These are phyloP conservation scores for Pholis gunnellus DNA, from an alignment of 2,113 vertebrate genomes.

Conservation along the genomic window DNA sequence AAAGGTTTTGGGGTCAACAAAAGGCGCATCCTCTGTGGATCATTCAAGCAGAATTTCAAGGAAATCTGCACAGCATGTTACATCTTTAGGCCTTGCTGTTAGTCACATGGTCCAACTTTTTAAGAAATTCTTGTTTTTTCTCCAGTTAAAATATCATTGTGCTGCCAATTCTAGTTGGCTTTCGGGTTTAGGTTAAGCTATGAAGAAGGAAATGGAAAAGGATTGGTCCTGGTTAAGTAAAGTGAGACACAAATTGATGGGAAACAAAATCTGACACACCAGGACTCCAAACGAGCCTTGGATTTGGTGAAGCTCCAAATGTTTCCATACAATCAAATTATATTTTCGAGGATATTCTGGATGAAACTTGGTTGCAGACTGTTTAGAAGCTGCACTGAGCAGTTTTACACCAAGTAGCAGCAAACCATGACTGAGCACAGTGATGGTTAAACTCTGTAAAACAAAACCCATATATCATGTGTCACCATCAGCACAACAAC, in stretches of 20 bases:
- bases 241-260: neutral
- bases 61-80: no score
- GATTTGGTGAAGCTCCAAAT: neutral
- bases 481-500: neutral
- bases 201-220: neutral
- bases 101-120: no score
- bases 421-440: neutral
- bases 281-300: neutral
- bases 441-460: slow-evolving; percentile 6
- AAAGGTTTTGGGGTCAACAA: no score
- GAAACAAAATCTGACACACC: neutral
- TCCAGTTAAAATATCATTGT: no score
- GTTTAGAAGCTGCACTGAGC: neutral
- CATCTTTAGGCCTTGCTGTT: no score
- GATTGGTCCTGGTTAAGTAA: neutral
- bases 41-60: no score
- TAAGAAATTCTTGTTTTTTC: no score
- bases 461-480: slow-evolving; percentile 9
- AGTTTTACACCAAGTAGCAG: neutral
- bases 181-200: neutral
- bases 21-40: no score
- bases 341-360: neutral
- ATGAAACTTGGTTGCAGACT: neutral
- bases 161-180: neutral
- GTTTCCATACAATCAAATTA: neutral